Conservation (phyloP, 2,113 vertebrate species). For the Cyphomyrus discorhynchus region DNA sequence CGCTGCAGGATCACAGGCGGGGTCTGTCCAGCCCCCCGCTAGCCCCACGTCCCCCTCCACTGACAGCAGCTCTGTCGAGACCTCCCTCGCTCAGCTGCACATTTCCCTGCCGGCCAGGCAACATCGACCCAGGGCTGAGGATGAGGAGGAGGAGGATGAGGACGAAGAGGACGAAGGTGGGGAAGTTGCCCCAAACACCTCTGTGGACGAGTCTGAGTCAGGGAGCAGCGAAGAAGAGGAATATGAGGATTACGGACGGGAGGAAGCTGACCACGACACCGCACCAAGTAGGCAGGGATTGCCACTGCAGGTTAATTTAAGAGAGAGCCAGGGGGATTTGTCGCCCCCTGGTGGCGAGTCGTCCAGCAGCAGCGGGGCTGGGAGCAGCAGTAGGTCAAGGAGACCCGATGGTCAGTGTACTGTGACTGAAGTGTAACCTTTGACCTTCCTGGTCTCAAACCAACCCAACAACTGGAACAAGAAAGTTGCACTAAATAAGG, state of each 20-base stretch:
- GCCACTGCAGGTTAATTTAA: constrained; percentile 41
- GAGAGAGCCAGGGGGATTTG: constrained; percentile 61
- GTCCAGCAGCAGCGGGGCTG: constrained; percentile 43
- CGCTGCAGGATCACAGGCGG: constrained; percentile 38
- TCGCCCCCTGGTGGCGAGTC: constrained; percentile 58
- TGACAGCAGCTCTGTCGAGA: constrained; percentile 68
- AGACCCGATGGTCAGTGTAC: constrained; percentile 93
- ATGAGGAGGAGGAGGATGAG: constrained; percentile 40
- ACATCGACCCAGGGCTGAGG: constrained; percentile 67
- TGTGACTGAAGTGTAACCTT: constrained; percentile 80
- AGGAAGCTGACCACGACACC: not conserved
- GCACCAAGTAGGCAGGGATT: constrained; percentile 66
- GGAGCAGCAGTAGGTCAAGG: constrained; percentile 63
- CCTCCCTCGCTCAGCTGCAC: constrained; percentile 80
- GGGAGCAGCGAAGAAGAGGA: constrained; percentile 75
- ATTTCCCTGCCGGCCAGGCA: constrained; percentile 64
- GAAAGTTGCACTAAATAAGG: constrained; percentile 28
- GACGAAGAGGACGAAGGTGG: constrained; percentile 45
- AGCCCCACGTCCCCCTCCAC: constrained; percentile 50
- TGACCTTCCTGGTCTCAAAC: not conserved
- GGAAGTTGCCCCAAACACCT: constrained; percentile 59
- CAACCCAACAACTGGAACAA: constrained; percentile 31
- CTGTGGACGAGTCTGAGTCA: constrained; percentile 71
- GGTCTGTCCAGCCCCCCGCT: constrained; percentile 42
- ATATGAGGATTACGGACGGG: constrained; percentile 33